Conservation (phyloP, 2,797 vertebrate species). For the Lutjanus argentimaculatus region DNA sequence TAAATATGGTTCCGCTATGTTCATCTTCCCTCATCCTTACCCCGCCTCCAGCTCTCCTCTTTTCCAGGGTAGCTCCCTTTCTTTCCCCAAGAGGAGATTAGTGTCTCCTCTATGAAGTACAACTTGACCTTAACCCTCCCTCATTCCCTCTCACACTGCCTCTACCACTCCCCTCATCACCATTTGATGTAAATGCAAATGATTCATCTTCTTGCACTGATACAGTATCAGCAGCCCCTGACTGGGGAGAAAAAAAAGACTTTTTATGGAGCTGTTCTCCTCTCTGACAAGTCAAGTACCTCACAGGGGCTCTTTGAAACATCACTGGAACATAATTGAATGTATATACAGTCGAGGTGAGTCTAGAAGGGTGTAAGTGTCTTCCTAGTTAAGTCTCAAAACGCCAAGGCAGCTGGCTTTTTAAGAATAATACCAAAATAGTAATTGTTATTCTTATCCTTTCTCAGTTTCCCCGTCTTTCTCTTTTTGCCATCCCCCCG, state of each 20-base stretch:
- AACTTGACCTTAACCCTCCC: conserved; percentile 80
- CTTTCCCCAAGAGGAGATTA: conserved; percentile 68
- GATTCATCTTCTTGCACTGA: conserved; percentile 65
- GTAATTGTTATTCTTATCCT: conserved; percentile 55
- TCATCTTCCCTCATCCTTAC: conserved; percentile 26
- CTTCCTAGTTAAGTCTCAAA: conserved; percentile 22
- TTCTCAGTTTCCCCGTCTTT: conserved; percentile 42
- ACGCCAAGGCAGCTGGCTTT: conserved; percentile 17
- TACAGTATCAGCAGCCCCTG: conserved; percentile 65
- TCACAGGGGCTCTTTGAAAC: conserved; percentile 41
- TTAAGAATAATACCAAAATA: conserved; percentile 18
- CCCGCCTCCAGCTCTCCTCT: conserved; percentile 29
- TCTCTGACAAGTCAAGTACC: conserved; percentile 54
- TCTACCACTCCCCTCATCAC: conserved; percentile 68
- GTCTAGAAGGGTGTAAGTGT: conserved; percentile 13
- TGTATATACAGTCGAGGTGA: conserved; percentile 24
- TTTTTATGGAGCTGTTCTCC: conserved; percentile 59
- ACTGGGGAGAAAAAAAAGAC: conserved; percentile 9
- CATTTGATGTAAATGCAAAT: conserved; percentile 82
- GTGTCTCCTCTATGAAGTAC: conserved; percentile 75
- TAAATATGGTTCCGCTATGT: conserved; percentile 37
- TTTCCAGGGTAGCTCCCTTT: conserved; percentile 50
- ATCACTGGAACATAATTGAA: conserved; percentile 34
- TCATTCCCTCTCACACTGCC: conserved; percentile 66
- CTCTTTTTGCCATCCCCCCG: conserved; percentile 8